Conservation (phyloP, 2,888 invertebrate species). For the Notocelia uddmanniana region DNA sequence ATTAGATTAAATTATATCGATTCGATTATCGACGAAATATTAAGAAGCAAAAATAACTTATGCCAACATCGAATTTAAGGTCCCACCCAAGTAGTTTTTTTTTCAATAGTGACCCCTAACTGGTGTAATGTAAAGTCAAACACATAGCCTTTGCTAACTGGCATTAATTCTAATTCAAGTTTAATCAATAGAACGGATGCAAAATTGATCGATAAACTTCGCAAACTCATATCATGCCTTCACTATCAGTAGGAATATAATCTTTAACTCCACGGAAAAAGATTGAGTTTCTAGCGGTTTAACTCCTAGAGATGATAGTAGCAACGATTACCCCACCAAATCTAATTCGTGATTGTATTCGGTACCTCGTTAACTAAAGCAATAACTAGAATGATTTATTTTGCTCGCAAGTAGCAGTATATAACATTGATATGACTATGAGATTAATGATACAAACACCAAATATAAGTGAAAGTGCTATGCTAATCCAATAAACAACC, state of each 20-base stretch:
- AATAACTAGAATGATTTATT: slow-evolving; percentile 57
- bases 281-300: not conserved
- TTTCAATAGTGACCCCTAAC: slow-evolving; percentile 2
- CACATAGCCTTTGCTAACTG: slow-evolving; percentile 63
- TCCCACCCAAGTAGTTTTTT: too few relatives aligned
- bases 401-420: slow-evolving; percentile 51
- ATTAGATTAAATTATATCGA: too few relatives aligned
- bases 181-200: slow-evolving; percentile 60
- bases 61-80: too few relatives aligned
- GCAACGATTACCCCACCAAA: slow-evolving; percentile 6
- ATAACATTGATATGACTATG: slow-evolving; percentile 48
- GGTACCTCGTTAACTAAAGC: slow-evolving; percentile 46
- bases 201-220: slow-evolving; percentile 25
- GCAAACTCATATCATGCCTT: not conserved
- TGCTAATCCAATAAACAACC: slow-evolving; percentile 45
- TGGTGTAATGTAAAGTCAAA: slow-evolving; percentile 63
- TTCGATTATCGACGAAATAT: too few relatives aligned
- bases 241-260: not conserved
- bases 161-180: slow-evolving; percentile 60
- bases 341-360: slow-evolving; percentile 52
- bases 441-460: slow-evolving; percentile 46
- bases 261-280: not conserved
- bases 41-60: too few relatives aligned
- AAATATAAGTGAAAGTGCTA: slow-evolving; percentile 44
- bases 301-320: not conserved